Conservation (phyloP, 2,797 vertebrate genomes). For the Sciaenops ocellatus region DNA sequence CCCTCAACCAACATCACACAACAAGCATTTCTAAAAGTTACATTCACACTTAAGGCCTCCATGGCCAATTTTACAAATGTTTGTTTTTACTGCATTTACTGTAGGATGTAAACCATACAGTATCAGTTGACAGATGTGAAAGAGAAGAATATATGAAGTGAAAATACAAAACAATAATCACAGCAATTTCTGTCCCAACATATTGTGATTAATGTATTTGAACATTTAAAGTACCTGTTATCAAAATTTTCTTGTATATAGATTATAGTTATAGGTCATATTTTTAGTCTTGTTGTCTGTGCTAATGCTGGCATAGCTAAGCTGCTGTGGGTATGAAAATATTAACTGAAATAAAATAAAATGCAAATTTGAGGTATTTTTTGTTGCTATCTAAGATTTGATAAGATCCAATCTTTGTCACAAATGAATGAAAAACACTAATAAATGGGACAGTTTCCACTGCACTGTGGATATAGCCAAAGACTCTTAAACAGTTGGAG, state of each 20-base stretch:
- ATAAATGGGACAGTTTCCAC: constrained; percentile 17
- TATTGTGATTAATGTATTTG: neutral
- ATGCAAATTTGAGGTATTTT: neutral
- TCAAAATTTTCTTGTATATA: too few relatives aligned
- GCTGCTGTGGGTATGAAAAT: neutral
- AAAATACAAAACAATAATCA: neutral
- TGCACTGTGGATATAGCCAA: constrained; percentile 5
- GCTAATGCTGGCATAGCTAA: neutral
- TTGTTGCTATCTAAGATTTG: neutral
- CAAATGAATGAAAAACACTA: constrained; percentile 20
- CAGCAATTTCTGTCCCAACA: neutral
- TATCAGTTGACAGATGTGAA: neutral
- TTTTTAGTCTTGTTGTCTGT: neutral
- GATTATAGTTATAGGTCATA: too few relatives aligned
- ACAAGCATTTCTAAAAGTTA: neutral
- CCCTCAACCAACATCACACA: neutral
- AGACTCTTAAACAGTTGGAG: constrained; percentile 31
- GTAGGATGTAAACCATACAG: neutral
- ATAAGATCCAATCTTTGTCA: constrained; percentile 20
- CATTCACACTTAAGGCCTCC: neutral
- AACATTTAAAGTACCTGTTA: neutral
- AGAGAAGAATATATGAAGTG: neutral
- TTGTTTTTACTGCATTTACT: too few relatives aligned
- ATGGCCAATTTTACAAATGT: neutral
- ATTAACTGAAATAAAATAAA: neutral